These are phyloP conservation scores for Oeneis ivallda DNA, from an alignment of 2,888 invertebrate genomes.

Conservation along the genomic window DNA sequence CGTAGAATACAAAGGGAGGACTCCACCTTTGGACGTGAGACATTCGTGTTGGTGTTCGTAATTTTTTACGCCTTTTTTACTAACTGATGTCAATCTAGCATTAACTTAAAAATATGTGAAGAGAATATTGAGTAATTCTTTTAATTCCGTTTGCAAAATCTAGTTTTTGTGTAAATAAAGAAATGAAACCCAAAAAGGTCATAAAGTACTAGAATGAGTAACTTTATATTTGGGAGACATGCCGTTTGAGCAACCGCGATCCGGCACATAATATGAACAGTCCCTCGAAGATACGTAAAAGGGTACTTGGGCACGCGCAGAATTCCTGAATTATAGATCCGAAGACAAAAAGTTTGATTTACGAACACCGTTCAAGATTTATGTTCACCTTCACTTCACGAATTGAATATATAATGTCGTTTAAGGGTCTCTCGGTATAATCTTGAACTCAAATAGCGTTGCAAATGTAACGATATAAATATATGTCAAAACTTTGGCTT, in stretches of 20 bases:
- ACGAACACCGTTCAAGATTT: slow-evolving; percentile 62
- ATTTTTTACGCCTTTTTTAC: too few relatives aligned
- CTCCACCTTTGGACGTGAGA: too few relatives aligned
- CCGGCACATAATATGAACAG: slow-evolving; percentile 9
- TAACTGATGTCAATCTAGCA: too few relatives aligned
- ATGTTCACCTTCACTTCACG: slow-evolving; percentile 56
- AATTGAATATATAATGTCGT: slow-evolving; percentile 67
- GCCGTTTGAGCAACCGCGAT: not conserved
- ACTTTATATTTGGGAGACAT: too few relatives aligned
- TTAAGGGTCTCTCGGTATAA: slow-evolving; percentile 43
- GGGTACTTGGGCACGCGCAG: slow-evolving; percentile 36
- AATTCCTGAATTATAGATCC: slow-evolving; percentile 51
- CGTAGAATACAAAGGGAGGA: too few relatives aligned
- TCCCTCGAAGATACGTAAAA: slow-evolving; percentile 38
- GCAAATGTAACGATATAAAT: slow-evolving; percentile 35
- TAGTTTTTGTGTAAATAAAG: too few relatives aligned
- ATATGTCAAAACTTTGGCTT: slow-evolving; percentile 20
- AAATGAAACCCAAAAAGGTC: too few relatives aligned
- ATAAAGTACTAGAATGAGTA: too few relatives aligned
- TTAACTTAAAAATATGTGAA: too few relatives aligned
- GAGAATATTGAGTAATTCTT: too few relatives aligned
- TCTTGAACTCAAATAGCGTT: slow-evolving; percentile 34
- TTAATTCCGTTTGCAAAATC: too few relatives aligned
- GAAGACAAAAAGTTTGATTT: slow-evolving; percentile 73
- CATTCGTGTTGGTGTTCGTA: too few relatives aligned